Conservation (phyloP, 2,888 invertebrate species). For the Drosophila macrospina region DNA sequence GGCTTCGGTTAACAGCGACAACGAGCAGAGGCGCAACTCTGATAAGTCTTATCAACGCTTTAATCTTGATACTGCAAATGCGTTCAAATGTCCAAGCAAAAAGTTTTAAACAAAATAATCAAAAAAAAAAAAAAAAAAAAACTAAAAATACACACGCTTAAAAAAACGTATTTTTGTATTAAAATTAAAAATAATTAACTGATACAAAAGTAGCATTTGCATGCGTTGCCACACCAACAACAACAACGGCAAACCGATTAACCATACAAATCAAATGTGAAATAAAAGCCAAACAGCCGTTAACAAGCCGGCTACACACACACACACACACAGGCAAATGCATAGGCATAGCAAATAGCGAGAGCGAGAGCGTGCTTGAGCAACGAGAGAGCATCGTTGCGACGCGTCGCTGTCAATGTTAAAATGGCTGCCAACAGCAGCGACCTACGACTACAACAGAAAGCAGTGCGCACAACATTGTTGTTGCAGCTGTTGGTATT, state of each 20-base stretch:
- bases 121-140: slow-evolving; percentile 1
- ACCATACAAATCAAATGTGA: slow-evolving; percentile 42
- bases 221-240: slow-evolving; percentile 31
- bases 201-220: slow-evolving; percentile 3
- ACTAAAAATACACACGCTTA: slow-evolving; percentile 1
- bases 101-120: too few species aligned
- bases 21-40: slow-evolving; percentile 5
- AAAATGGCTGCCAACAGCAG: slow-evolving; percentile 41
- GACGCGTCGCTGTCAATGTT: slow-evolving; percentile 45
- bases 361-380: slow-evolving; percentile 14
- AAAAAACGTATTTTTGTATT: too few species aligned
- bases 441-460: slow-evolving; percentile 36
- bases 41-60: slow-evolving; percentile 27
- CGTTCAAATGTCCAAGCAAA: too few species aligned
- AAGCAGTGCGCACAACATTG: slow-evolving; percentile 22
- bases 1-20: slow-evolving; percentile 17
- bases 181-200: neutral
- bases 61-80: neutral
- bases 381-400: neutral
- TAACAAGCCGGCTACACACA: slow-evolving; percentile 56
- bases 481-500: neutral
- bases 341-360: slow-evolving; percentile 12
- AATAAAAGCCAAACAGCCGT: slow-evolving; percentile 56
- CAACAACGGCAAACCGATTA: slow-evolving; percentile 42
- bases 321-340: slow-evolving; percentile 12